Evolutionary conservation across 2,113 vertebrate species (phyloP), one percentile per base, ranked within the genome.

Genomic region (Perccottus glenii): DNA sequence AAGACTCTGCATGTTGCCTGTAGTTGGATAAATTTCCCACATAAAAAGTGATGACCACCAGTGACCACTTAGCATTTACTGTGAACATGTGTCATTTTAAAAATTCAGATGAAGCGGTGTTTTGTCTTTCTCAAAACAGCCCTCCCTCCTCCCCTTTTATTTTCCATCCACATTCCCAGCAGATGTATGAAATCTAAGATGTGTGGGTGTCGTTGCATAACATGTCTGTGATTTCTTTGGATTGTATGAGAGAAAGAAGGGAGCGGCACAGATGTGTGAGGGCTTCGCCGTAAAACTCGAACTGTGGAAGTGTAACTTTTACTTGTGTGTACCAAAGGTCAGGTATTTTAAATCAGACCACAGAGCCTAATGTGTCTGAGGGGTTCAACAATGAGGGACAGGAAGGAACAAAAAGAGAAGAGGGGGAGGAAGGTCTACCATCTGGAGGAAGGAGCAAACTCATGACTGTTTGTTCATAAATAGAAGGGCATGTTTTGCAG

Each of bases 381-480:
- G 66, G 56, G 33, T 45, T 5, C 75, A 65, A 85, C 85, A 78
- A 82, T 70, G 77, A 80, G 69, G 58, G 60, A 70, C 11, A 33
- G 69, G 51, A 16, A 47, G 9, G 82, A 61, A 82, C 63, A 61
- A 68, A 77, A 77, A 74, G 70, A 67, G 62, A 42, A 10, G 66
- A 60, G 81, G 69, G 75, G 67, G 57, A 58, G 75, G 69, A 58
- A 44, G 50, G 56, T 11, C 66, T 50, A 78, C 88, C 92, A 89
- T 87, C 87, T 86, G 74, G 89, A 90, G 83, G 86, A 87, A 90
- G 85, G 67, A 56, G 85, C 81, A 88, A 91, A 82, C 86, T 73
- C 80, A 90, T 68, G 35, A 66, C 86, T 88, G 82, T 82, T 88
- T 86, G 83, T 82, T 88, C 85, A 77, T 65, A 52, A 71, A 77